phyloP scores from a whole-genome alignment of 1,140 invertebrate genomes.

The Cyclina sinensis region DNA sequence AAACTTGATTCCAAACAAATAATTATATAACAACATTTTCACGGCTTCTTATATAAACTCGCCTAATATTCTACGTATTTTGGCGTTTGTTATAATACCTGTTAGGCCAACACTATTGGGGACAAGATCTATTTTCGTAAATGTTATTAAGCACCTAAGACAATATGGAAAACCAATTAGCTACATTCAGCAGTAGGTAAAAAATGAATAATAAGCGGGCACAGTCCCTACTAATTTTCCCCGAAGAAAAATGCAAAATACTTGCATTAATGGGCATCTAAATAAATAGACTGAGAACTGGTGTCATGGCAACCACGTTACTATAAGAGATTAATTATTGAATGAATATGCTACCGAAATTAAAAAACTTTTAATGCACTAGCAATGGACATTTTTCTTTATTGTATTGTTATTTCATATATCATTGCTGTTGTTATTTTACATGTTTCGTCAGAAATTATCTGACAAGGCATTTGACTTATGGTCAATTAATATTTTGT shows the following conservation, averaged over 20 bases:
- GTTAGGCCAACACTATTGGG: no score
- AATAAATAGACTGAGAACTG: background rate
- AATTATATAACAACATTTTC: background rate
- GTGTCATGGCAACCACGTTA: constrained; percentile 43
- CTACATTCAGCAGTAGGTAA: constrained; percentile 8
- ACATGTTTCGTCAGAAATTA: no score
- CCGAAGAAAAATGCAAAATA: constrained; percentile 28
- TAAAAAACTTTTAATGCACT: no score
- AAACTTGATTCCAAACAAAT: background rate
- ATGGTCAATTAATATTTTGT: no score
- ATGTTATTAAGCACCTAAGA: background rate
- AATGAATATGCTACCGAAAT: background rate
- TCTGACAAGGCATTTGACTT: no score
- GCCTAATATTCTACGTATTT: background rate
- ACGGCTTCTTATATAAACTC: constrained; percentile 3
- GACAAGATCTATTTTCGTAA: background rate
- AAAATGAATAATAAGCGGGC: constrained; percentile 31
- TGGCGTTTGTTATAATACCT: background rate
- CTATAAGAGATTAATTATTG: background rate
- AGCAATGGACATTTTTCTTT: no score
- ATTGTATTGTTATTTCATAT: no score
- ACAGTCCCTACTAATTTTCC: background rate
- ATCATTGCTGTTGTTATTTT: no score
- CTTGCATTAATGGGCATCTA: constrained; percentile 47
- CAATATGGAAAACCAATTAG: constrained; percentile 19